These are phyloP conservation scores for Entosphenus tridentatus DNA, from an alignment of 2,113 vertebrate genomes.

Conservation along the genomic window DNA sequence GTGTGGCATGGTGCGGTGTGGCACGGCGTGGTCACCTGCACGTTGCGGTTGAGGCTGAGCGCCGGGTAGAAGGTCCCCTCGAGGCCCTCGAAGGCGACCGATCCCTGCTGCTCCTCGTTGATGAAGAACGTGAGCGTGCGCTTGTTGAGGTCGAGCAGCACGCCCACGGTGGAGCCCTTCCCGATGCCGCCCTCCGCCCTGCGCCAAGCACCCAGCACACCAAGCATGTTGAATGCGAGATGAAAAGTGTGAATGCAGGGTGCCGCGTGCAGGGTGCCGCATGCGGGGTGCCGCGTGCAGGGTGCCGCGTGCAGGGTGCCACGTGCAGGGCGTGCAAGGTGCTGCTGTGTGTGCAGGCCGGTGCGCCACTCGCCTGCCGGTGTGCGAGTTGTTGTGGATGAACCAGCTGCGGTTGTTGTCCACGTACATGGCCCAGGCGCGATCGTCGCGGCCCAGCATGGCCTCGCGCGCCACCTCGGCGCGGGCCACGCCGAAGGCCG, in stretches of 20 bases:
- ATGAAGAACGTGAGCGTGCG: slow-evolving; percentile 73
- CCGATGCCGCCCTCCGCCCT: slow-evolving; percentile 82
- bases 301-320: no score
- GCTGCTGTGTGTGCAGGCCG: no score
- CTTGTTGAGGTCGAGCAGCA: slow-evolving; percentile 74
- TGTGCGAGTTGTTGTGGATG: slow-evolving; percentile 98
- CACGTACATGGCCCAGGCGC: slow-evolving; percentile 97
- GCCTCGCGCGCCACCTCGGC: slow-evolving; percentile 74
- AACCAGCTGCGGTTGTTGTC: slow-evolving; percentile 99
- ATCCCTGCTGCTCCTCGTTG: slow-evolving; percentile 84
- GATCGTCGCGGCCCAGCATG: slow-evolving; percentile 94
- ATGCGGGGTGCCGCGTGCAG: no score
- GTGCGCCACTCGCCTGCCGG: slow-evolving; percentile 42
- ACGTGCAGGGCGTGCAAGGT: no score
- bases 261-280: no score
- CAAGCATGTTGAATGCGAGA: no score
- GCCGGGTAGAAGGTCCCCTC: slow-evolving; percentile 90
- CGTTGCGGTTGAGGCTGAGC: slow-evolving; percentile 82
- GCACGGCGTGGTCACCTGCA: slow-evolving; percentile 37
- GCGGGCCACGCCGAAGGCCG: slow-evolving; percentile 74
- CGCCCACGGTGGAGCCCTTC: slow-evolving; percentile 59
- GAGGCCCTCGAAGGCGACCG: slow-evolving; percentile 62
- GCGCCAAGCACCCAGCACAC: not conserved
- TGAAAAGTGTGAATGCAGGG: no score
- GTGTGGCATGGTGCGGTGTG: no score